Percentiles rank a stretch among this genome's conserved stretches.
These are phyloP conservation scores for Macrosoma leucophasiata DNA, from an alignment of 2,888 invertebrate genomes.

Conservation along the genomic window DNA sequence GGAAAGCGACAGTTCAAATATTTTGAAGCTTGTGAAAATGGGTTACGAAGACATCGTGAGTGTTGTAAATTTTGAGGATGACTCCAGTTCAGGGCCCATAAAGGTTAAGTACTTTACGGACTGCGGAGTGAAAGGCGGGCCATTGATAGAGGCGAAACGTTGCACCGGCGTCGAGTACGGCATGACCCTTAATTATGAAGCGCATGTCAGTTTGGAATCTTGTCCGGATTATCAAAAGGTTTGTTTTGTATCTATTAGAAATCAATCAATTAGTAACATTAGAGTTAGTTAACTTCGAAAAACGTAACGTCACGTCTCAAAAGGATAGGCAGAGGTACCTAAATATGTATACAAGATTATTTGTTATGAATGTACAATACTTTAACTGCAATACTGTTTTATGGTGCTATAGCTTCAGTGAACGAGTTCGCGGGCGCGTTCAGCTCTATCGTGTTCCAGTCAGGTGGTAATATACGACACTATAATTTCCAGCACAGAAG, in stretches of 20 bases:
- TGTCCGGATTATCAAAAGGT: slow-evolving; percentile 72
- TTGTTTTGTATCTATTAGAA: slow-evolving; percentile 3
- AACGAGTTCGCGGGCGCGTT: no score
- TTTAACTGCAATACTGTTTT: no score
- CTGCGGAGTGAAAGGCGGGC: slow-evolving; percentile 76
- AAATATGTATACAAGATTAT: no score
- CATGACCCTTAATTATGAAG: slow-evolving; percentile 78
- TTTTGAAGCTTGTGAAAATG: slow-evolving; percentile 86
- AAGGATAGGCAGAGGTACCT: no score
- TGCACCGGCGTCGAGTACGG: slow-evolving; percentile 79
- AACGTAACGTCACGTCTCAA: no score
- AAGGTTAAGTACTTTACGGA: slow-evolving; percentile 82
- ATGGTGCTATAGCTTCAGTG: no score
- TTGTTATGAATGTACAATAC: no score
- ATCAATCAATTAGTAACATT: no score
- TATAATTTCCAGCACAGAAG: no score
- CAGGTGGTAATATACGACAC: no score
- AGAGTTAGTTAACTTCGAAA: no score
- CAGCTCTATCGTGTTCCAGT: no score
- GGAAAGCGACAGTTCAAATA: slow-evolving; percentile 89
- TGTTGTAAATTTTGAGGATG: slow-evolving; percentile 74
- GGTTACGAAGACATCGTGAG: slow-evolving; percentile 87
- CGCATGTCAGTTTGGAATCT: slow-evolving; percentile 75
- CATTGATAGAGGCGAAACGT: slow-evolving; percentile 63
- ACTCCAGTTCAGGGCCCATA: slow-evolving; percentile 77